Evolutionary conservation across 2,113 vertebrate genomes (phyloP).

Genomic region (Entelurus aequoreus): DNA sequence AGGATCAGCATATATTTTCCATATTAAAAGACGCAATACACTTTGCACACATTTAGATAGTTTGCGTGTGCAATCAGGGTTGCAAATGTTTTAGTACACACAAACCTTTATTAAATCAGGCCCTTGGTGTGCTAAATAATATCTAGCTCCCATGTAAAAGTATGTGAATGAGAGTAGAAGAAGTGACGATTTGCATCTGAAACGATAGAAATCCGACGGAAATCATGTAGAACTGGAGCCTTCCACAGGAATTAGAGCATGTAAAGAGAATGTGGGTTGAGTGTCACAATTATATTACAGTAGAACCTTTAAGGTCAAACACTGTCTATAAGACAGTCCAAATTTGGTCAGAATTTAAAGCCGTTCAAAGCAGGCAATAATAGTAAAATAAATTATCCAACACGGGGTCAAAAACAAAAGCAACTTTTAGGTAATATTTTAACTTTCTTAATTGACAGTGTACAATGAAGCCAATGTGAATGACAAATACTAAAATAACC

Average conservation of each 20-base stretch:
- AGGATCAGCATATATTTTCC: too few relatives aligned
- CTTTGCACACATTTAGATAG: too few relatives aligned
- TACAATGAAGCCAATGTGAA: too few relatives aligned
- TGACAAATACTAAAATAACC: too few relatives aligned
- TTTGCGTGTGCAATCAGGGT: too few relatives aligned
- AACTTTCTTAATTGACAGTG: too few relatives aligned
- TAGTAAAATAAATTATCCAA: background rate
- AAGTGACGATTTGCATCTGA: background rate
- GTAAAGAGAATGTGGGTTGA: background rate
- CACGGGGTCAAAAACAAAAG: background rate
- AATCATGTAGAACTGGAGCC: background rate
- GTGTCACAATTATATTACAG: background rate
- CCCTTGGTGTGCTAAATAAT: background rate
- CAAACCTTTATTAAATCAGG: too few relatives aligned
- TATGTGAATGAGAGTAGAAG: constrained; percentile 8
- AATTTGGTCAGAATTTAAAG: background rate
- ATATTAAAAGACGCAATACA: too few relatives aligned
- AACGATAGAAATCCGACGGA: background rate
- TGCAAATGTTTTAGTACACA: too few relatives aligned
- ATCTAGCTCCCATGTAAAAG: background rate
- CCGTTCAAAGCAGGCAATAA: background rate
- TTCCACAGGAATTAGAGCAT: constrained; percentile 1
- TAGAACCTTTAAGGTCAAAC: background rate
- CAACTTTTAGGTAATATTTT: too few relatives aligned
- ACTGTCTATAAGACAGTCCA: background rate